These are phyloP conservation scores for Coracias cyanogaster DNA, from an alignment of 2,797 vertebrate genomes.

Conservation along the genomic window DNA sequence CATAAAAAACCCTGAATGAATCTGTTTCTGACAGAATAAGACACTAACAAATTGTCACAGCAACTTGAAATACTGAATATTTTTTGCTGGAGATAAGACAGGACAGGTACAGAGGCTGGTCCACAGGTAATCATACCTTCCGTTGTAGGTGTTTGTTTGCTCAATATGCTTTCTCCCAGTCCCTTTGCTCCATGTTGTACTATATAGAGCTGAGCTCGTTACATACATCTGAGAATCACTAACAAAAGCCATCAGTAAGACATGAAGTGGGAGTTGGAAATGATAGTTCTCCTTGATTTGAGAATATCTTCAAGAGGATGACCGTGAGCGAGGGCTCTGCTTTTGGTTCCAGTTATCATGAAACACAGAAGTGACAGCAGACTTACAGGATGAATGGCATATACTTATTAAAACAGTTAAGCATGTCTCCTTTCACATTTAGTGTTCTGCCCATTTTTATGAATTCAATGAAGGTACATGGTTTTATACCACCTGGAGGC, in stretches of 20 bases:
- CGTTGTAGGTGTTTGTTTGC: not conserved
- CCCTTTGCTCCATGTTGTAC: not conserved
- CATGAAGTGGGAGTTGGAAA: not conserved
- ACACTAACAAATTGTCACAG: not conserved
- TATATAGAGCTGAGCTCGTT: not conserved
- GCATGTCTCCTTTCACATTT: not conserved
- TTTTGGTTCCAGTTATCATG: rapidly evolving
- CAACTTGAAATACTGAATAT: not conserved
- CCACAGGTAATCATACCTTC: not conserved
- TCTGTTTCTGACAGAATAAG: not conserved
- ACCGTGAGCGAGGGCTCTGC: not conserved
- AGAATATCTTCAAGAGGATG: not conserved
- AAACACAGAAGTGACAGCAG: not conserved
- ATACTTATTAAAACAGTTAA: not conserved
- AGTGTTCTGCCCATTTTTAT: not conserved
- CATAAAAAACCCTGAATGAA: not conserved
- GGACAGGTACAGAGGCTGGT: not conserved
- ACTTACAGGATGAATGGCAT: not conserved
- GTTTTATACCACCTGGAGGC: not conserved
- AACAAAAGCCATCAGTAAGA: not conserved
- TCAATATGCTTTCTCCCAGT: not conserved
- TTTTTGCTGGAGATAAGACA: not conserved
- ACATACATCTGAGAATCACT: not conserved
- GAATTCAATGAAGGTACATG: not conserved
- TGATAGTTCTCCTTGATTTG: not conserved